These are phyloP conservation scores for Grapholita molesta DNA, from an alignment of 1,140 invertebrate species.

Conservation along the genomic window DNA sequence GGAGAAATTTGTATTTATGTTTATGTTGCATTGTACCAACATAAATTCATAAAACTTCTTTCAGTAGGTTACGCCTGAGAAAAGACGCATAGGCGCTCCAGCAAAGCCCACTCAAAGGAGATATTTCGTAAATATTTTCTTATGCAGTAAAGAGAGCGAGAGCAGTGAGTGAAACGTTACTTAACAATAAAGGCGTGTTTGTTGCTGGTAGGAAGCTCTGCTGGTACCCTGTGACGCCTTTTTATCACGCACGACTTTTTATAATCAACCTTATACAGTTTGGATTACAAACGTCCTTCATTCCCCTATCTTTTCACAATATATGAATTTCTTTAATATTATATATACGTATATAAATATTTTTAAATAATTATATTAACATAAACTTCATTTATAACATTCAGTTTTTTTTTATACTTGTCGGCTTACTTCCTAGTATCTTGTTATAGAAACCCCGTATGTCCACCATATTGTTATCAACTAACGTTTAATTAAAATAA, in stretches of 20 bases:
- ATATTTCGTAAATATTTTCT: conserved; percentile 14
- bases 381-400: too few species aligned
- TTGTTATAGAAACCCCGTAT: too few species aligned
- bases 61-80: background rate
- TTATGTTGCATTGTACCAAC: background rate
- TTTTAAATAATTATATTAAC: too few species aligned
- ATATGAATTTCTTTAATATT: background rate
- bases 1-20: background rate
- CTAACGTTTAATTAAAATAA: too few species aligned
- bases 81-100: background rate
- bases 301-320: conserved; percentile 19
- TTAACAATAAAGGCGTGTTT: conserved; percentile 6
- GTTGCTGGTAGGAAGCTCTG: background rate
- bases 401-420: too few species aligned
- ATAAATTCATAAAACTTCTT: background rate
- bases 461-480: too few species aligned
- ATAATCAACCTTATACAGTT: conserved; percentile 33
- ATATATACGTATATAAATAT: too few species aligned
- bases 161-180: conserved; percentile 16
- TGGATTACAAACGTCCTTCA: conserved; percentile 33
- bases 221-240: conserved; percentile 2
- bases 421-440: too few species aligned
- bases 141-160: conserved; percentile 7
- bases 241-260: conserved; percentile 30
- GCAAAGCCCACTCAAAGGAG: background rate